These are phyloP conservation scores for Sinocyclocheilus maitianheensis DNA, from an alignment of 2,113 vertebrate genomes.

Conservation along the genomic window DNA sequence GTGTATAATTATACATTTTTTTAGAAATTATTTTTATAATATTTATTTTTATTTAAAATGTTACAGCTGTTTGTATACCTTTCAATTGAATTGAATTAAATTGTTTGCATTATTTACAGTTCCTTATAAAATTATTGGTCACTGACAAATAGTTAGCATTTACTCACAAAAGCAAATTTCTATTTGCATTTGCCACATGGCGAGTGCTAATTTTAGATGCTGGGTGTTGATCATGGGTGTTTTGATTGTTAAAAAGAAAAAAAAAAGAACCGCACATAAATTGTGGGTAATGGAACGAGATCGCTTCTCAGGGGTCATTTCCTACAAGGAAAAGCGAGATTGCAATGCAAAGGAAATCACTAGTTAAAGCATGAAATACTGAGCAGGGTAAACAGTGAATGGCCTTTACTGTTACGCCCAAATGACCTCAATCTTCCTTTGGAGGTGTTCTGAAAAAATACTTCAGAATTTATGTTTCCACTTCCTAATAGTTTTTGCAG, in stretches of 20 bases:
- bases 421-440: slow-evolving; percentile 83
- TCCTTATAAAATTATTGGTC: background rate
- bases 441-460: slow-evolving; percentile 74
- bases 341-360: slow-evolving; percentile 79
- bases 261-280: slow-evolving; percentile 65
- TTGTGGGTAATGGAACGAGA: slow-evolving; percentile 75
- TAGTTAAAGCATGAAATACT: slow-evolving; percentile 82
- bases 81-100: background rate
- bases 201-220: slow-evolving; percentile 16
- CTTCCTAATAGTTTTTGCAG: slow-evolving; percentile 84
- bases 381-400: slow-evolving; percentile 77
- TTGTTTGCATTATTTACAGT: background rate
- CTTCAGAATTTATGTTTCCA: slow-evolving; percentile 81
- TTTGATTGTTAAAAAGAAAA: background rate
- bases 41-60: too few species aligned
- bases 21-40: too few species aligned
- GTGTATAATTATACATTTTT: too few species aligned
- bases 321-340: slow-evolving; percentile 75
- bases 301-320: slow-evolving; percentile 74
- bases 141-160: background rate
- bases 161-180: background rate
- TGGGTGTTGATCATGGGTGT: slow-evolving; percentile 18
- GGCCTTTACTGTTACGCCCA: slow-evolving; percentile 78
- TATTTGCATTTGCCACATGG: background rate
- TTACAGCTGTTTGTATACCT: too few species aligned